Percentiles rank a stretch among this genome's conserved stretches.
phyloP scores from a whole-genome alignment of 1,140 invertebrate genomes.

The Saccostrea echinata region DNA sequence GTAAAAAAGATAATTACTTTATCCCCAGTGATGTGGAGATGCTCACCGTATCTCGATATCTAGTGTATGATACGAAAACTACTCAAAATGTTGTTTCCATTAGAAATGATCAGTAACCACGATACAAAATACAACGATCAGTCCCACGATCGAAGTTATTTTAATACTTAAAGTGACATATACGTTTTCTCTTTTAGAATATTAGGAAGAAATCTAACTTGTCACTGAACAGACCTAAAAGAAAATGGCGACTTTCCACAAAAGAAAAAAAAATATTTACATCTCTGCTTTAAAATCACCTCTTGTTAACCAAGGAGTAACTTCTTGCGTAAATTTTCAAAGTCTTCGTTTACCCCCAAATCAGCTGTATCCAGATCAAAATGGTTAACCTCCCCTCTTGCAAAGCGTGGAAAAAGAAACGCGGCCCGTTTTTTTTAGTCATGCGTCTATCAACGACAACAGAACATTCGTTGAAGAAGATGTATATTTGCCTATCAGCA shows the following conservation, averaged over 20 bases:
- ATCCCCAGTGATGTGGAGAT: no score
- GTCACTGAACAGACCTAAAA: not conserved
- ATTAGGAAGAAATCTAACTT: not conserved
- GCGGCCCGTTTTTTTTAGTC: not conserved
- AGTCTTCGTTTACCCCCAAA: not conserved
- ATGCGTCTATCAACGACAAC: not conserved
- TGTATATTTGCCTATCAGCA: not conserved
- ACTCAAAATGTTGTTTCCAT: no score
- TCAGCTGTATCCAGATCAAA: not conserved
- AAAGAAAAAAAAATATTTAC: slow-evolving; percentile 4
- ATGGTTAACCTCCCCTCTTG: not conserved
- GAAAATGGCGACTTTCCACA: not conserved
- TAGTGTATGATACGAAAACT: no score
- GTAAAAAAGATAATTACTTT: no score
- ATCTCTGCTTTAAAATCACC: slow-evolving; percentile 11
- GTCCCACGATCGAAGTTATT: no score
- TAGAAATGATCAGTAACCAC: no score
- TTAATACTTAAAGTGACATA: not conserved
- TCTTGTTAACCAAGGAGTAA: not conserved
- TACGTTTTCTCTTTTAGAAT: not conserved
- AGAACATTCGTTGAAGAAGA: not conserved
- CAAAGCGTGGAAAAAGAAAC: not conserved
- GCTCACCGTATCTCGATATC: no score
- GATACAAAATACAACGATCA: no score
- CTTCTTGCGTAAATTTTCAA: not conserved